These are phyloP conservation scores for Rhinolophus ferrumequinum DNA, from an alignment of 2,113 vertebrate genomes.

Conservation along the genomic window DNA sequence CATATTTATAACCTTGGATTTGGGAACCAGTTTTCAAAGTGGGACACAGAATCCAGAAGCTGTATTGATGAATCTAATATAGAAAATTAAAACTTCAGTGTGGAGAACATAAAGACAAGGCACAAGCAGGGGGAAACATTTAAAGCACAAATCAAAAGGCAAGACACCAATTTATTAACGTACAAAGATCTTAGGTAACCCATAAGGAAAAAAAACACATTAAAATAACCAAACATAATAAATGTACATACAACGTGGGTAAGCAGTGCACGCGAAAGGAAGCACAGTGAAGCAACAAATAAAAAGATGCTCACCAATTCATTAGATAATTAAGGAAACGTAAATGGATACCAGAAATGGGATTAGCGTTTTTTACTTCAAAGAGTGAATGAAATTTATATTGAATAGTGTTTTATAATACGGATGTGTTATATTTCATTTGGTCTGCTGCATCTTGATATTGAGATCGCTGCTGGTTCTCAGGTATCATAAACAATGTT, in stretches of 20 bases:
- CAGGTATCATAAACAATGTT: neutral
- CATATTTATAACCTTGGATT: neutral
- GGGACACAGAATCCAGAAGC: neutral
- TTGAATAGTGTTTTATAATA: neutral
- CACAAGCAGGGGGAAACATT: neutral
- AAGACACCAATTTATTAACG: neutral
- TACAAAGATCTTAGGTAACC: neutral
- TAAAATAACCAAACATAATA: neutral
- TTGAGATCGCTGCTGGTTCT: neutral
- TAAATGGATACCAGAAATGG: neutral
- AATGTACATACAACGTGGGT: neutral
- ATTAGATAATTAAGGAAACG: neutral
- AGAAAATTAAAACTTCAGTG: neutral
- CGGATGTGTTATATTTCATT: neutral
- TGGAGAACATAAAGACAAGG: neutral
- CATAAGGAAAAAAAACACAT: neutral
- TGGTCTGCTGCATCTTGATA: neutral
- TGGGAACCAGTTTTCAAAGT: slow-evolving; percentile 5
- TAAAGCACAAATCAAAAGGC: neutral
- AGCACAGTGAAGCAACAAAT: neutral
- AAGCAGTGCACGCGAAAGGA: accelerated
- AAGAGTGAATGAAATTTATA: neutral
- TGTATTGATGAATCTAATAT: neutral
- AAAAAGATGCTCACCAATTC: neutral
- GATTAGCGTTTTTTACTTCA: neutral